Evolutionary conservation across 2,888 invertebrate genomes (phyloP), one percentile per base, ranked within the genome.

Genomic region (Melitaea athalia): DNA sequence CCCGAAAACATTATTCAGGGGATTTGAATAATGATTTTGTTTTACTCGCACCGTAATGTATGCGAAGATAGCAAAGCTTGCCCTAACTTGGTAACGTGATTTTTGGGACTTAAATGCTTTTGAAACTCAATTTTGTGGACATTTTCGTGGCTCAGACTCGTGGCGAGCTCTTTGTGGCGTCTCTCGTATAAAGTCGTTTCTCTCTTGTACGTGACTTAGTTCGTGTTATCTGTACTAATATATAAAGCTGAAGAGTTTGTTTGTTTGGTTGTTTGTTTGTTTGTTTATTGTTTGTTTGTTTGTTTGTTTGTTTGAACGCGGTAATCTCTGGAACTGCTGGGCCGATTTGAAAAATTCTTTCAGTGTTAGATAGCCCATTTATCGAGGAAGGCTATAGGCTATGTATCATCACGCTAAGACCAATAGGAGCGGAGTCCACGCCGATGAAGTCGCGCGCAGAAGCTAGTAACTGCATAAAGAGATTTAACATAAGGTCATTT

Each of bases 1-100:
- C 87, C 89, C 86, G 90, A 90, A 90, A 90, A 91, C 92, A 91
- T 92, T 92, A 92, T 92, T 89, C 92, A 87, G 80, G 78, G 84
- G 91, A 92, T 92, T 91, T 92, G 91, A 92, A 92, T 92, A 92
- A 92, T 91, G 88, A 92, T 91, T 91, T 87, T 89, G 91, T 89
- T 91, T 88, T 82, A 91, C 81, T 76, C 86, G 83, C 85, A 85
- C 84, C 84, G 80, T 91, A 90, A 91, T 91, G 81, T 91, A 91
- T 92, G 89, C 91, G 86, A 88, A 90, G 90, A 88, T 86, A 85
- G 80, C 75, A 70, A 74, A 72, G 79, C 79, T 71, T 72, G 73
- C 67, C 76, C 76, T 79, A 88, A 89, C 83, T 88, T 86, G 72
- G 81, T 89, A 89, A 90, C 86, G 87, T 85, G 88, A 91, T 91